These are phyloP conservation scores for Accipiter virgatus DNA, from an alignment of 2,113 vertebrate species.

Conservation along the genomic window DNA sequence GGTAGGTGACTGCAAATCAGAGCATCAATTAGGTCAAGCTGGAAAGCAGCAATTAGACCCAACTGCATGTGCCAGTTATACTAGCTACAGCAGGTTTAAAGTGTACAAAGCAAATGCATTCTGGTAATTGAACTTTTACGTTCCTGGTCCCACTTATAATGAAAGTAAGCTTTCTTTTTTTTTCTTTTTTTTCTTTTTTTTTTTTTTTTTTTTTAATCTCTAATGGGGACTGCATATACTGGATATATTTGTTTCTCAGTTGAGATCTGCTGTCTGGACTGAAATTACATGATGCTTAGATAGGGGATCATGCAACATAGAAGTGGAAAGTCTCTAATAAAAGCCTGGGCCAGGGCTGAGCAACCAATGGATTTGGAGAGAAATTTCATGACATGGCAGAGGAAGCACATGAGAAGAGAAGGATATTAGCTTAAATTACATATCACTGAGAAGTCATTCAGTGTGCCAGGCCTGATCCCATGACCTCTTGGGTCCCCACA, in stretches of 20 bases:
- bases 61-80: neutral
- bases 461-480: neutral
- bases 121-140: neutral
- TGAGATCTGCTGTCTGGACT: neutral
- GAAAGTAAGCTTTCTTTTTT: neutral
- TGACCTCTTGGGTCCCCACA: neutral
- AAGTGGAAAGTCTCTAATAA: neutral
- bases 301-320: neutral
- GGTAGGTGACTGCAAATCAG: slow-evolving; percentile 42
- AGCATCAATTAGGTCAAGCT: slow-evolving; percentile 35
- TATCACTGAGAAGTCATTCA: neutral
- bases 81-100: slow-evolving; percentile 6
- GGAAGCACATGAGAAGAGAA: neutral
- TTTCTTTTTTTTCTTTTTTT: too few relatives aligned
- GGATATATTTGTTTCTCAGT: neutral
- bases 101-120: slow-evolving; percentile 4
- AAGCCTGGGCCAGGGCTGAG: neutral
- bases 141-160: neutral
- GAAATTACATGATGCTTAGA: neutral
- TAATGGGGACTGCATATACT: neutral
- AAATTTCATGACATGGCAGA: neutral
- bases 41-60: slow-evolving; percentile 34
- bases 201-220: too few relatives aligned
- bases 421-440: neutral
- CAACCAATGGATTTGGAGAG: neutral